Base-by-base conservation (phyloP, 2,797 vertebrate species). In the Chiroxiphia lanceolata region DNA sequence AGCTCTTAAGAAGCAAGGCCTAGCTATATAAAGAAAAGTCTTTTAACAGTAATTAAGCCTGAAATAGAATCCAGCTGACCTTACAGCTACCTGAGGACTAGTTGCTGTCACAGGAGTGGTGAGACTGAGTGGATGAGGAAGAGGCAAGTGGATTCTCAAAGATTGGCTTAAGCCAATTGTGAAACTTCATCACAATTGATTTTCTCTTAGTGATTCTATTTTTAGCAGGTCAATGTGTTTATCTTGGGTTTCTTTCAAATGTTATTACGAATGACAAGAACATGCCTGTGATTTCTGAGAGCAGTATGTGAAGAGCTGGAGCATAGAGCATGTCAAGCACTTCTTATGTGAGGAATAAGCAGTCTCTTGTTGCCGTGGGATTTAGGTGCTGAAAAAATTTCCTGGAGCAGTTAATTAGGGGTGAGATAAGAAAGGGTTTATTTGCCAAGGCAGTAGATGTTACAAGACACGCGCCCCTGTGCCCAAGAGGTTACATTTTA, bases 301-400 rank as follows among this genome's bases (percentile, higher is more conserved):
- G 61, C 40, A 29, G 10, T 23, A 10, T 31, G 15, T 47, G 31
- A 82, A 74, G 40, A 75, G 18, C 19, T 60, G 36, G 36, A 16
- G 8, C 3, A 6, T 48, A 75, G 47, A 61, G 17, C 6, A 0
- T 54, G 8, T 26, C 1, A 3, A 16, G 25, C 47, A 53, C 4
- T 64, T 83, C 44, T 61, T 63, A 9, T 11, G 13, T 69, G 77
- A 92, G 63, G 31, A 71, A 22, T 40, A 59, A 72, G 36, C 16
- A 34, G 18, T 54, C 44, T 48, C 23, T 47, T n/a, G n/a, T n/a
- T n/a, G n/a, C n/a, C n/a, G n/a, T n/a, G n/a, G n/a, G n/a, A n/a
- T n/a, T n/a, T n/a, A n/a, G n/a, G n/a, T n/a, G n/a, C n/a, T n/a
- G n/a, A n/a, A n/a, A n/a, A n/a, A n/a, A n/a, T n/a, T n/a, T n/a